These are phyloP conservation scores for Brachystomella parvula DNA, from an alignment of 1,140 invertebrate species.

Conservation along the genomic window DNA sequence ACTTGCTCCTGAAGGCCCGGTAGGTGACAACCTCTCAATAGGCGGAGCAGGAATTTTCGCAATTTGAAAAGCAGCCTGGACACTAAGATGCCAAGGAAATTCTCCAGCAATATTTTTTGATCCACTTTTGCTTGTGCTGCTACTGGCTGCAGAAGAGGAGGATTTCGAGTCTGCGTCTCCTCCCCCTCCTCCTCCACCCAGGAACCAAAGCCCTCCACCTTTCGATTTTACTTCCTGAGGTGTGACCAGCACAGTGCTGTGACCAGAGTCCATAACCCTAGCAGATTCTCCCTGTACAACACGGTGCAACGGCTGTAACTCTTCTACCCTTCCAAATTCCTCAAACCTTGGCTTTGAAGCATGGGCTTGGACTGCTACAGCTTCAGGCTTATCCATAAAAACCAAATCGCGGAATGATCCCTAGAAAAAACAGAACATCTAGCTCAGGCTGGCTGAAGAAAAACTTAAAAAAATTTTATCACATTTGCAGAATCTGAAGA, in stretches of 20 bases:
- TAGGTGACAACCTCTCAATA: conserved; percentile 53
- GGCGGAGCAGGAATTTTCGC: conserved; percentile 47
- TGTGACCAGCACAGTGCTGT: conserved; percentile 10
- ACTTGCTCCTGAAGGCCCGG: conserved; percentile 52
- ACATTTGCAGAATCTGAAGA: conserved; percentile 53
- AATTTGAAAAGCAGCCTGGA: conserved; percentile 38
- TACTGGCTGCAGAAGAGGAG: conserved; percentile 28
- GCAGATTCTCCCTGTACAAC: conserved; percentile 28
- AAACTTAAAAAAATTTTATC: not conserved
- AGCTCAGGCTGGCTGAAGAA: conserved; percentile 6
- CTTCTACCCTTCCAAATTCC: conserved; percentile 26
- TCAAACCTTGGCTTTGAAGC: conserved; percentile 18
- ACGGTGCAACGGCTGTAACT: conserved; percentile 19
- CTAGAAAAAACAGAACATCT: conserved; percentile 18
- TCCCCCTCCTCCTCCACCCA: conserved; percentile 13
- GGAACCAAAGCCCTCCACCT: conserved; percentile 18
- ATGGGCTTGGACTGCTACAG: conserved; percentile 13
- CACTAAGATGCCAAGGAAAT: conserved; percentile 42
- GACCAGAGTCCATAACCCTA: conserved; percentile 18
- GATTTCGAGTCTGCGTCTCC: conserved; percentile 24
- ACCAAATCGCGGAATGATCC: conserved; percentile 34
- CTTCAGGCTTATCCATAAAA: conserved; percentile 23
- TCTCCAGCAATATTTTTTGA: conserved; percentile 19
- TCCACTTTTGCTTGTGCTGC: conserved; percentile 26
- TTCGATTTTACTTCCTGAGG: conserved; percentile 16